Percentiles rank a stretch among this genome's conserved stretches.
phyloP scores from a whole-genome alignment of 2,113 vertebrate genomes.

The Crotalus horridus region DNA sequence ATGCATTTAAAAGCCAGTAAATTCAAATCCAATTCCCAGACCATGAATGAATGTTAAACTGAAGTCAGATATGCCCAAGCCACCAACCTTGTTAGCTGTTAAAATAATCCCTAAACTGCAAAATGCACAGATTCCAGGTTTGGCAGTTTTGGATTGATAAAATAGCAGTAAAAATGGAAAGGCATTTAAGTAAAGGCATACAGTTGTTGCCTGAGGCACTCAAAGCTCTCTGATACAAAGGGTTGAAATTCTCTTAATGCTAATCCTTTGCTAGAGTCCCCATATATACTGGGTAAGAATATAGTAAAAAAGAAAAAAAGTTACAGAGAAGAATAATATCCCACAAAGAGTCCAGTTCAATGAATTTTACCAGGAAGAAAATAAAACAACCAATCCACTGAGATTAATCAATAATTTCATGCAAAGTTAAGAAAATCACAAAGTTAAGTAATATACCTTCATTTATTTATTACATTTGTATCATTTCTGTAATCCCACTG shows the following conservation, averaged over 20 bases:
- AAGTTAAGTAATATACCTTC: background rate
- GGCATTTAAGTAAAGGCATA: background rate
- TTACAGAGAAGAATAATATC: constrained; percentile 11
- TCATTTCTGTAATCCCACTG: background rate
- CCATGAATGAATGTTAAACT: constrained; percentile 43
- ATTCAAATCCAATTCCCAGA: constrained; percentile 33
- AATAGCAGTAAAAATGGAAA: constrained; percentile 49
- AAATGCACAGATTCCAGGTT: constrained; percentile 52
- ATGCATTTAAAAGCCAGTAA: constrained; percentile 20
- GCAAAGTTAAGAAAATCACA: background rate
- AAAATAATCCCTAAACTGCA: constrained; percentile 49
- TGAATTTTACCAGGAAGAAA: background rate
- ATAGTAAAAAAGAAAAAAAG: constrained; percentile 26
- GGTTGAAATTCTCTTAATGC: constrained; percentile 48
- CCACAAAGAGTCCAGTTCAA: constrained; percentile 17
- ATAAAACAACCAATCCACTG: constrained; percentile 13
- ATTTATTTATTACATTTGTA: background rate
- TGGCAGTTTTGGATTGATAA: constrained; percentile 59
- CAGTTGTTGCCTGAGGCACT: constrained; percentile 61
- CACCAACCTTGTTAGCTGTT: constrained; percentile 45
- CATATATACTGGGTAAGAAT: constrained; percentile 50
- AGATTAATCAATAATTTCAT: constrained; percentile 25
- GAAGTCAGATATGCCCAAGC: constrained; percentile 24
- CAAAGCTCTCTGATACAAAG: constrained; percentile 62
- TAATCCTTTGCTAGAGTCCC: constrained; percentile 53